These are phyloP conservation scores for Polydrusus pterygomalis DNA, from an alignment of 2,888 invertebrate species.

Conservation along the genomic window DNA sequence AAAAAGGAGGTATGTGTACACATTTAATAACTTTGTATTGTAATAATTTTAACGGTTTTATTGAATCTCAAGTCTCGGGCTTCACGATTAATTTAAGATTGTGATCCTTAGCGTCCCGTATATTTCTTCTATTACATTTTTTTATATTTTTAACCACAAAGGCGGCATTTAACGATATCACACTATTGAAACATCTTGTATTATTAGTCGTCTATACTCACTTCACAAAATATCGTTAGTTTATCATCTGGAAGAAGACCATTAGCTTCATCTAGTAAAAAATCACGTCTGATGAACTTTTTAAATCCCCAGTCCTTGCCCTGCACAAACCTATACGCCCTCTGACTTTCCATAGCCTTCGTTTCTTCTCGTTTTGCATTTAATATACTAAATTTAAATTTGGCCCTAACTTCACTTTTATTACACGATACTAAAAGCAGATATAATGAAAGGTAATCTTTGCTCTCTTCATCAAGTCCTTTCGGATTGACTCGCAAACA, in stretches of 20 bases:
- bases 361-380: conserved; percentile 99
- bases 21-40: no score
- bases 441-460: conserved; percentile 99
- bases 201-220: conserved; percentile 68
- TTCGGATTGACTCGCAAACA: conserved; percentile 99
- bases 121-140: no score
- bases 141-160: no score
- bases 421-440: conserved; percentile 99
- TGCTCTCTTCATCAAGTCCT: conserved; percentile 99
- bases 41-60: no score
- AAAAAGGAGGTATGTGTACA: no score
- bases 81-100: no score
- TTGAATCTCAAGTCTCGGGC: no score
- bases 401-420: conserved; percentile 99
- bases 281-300: conserved; percentile 99
- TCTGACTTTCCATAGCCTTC: conserved; percentile 98
- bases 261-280: conserved; percentile 98
- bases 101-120: no score
- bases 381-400: conserved; percentile 99
- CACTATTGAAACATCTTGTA: no score
- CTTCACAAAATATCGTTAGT: conserved; percentile 99
- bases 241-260: conserved; percentile 99
- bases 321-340: conserved; percentile 99
- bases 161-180: no score
- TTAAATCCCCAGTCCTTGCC: conserved; percentile 99